phyloP scores from a whole-genome alignment of 2,888 invertebrate genomes.

The Apotomis betuletana region DNA sequence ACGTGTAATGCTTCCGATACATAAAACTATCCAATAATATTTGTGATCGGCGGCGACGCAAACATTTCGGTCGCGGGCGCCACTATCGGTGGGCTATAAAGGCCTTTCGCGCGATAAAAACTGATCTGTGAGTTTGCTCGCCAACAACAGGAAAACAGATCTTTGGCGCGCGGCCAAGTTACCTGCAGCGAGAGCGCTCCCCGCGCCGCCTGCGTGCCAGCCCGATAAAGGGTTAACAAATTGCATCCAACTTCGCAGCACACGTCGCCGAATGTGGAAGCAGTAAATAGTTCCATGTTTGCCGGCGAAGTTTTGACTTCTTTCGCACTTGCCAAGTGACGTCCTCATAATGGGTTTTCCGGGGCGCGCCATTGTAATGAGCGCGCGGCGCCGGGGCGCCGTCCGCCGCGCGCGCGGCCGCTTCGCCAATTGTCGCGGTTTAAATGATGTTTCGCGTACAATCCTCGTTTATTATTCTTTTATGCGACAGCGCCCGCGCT shows the following conservation, averaged over 20 bases:
- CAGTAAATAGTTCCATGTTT: conserved; percentile 78
- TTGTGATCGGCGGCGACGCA: conserved; percentile 76
- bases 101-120: conserved; percentile 83
- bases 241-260: conserved; percentile 76
- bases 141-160: conserved; percentile 82
- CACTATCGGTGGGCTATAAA: conserved; percentile 81
- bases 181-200: conserved; percentile 63
- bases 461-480: conserved; percentile 73
- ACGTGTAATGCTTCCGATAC: conserved; percentile 81
- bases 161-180: conserved; percentile 78
- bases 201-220: conserved; percentile 49
- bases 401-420: conserved; percentile 48
- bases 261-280: conserved; percentile 75
- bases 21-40: conserved; percentile 81
- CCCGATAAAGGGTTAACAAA: conserved; percentile 79
- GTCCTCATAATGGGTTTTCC: conserved; percentile 71
- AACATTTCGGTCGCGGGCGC: conserved; percentile 72
- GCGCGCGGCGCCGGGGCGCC: conserved; percentile 45
- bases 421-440: conserved; percentile 71
- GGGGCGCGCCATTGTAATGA: conserved; percentile 59
- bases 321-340: conserved; percentile 73
- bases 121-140: conserved; percentile 82
- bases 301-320: conserved; percentile 77
- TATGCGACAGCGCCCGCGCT: conserved; percentile 53
- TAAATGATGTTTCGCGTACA: conserved; percentile 74